Conservation (phyloP, 2,797 vertebrate species). For the Dendrocincla fuliginosa region DNA sequence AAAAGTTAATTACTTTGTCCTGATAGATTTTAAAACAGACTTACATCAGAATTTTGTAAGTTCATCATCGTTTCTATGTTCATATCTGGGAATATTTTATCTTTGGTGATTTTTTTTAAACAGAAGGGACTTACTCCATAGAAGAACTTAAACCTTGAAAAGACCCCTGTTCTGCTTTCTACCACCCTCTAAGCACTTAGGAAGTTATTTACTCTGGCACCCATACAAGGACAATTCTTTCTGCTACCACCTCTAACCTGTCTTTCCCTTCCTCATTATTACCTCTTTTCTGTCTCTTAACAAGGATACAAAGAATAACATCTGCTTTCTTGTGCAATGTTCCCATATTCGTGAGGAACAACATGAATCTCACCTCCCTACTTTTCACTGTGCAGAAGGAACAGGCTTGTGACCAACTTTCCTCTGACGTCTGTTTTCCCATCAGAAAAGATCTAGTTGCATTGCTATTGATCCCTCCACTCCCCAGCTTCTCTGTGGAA, state of each 20-base stretch:
- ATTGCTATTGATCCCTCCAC: not conserved
- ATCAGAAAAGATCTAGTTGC: not conserved
- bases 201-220: not conserved
- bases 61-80: not conserved
- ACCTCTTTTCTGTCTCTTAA: not conserved
- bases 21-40: not conserved
- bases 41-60: not conserved
- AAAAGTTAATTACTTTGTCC: slow-evolving; percentile 20
- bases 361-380: not conserved
- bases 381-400: not conserved
- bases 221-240: not conserved
- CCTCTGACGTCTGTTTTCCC: not conserved
- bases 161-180: not conserved
- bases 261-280: not conserved
- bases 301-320: not conserved
- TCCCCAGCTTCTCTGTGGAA: not conserved
- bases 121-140: not conserved
- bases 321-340: not conserved
- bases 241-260: not conserved
- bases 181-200: not conserved
- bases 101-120: not conserved
- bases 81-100: not conserved
- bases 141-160: not conserved
- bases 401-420: not conserved
- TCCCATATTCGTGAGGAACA: not conserved